These are phyloP conservation scores for Choloepus didactylus DNA, from an alignment of 2,797 vertebrate species.

Conservation along the genomic window DNA sequence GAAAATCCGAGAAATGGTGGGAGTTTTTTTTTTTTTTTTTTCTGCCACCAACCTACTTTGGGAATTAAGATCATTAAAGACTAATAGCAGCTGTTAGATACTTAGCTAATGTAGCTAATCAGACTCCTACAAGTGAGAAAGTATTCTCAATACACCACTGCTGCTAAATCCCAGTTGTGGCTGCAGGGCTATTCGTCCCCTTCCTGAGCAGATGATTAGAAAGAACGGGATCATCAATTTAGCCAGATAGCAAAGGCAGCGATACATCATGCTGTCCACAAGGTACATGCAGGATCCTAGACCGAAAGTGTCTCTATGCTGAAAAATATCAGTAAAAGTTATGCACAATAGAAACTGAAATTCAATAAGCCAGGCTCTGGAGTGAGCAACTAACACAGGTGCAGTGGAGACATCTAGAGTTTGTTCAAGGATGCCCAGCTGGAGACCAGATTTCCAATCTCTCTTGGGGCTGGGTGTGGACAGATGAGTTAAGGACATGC, in stretches of 20 bases:
- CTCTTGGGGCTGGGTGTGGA: not conserved
- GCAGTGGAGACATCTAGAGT: not conserved
- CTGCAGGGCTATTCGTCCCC: not conserved
- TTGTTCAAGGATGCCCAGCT: not conserved
- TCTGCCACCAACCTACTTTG: constrained; percentile 13
- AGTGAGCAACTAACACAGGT: not conserved
- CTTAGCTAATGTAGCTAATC: constrained; percentile 51
- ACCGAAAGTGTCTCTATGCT: not conserved
- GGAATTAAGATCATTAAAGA: constrained; percentile 64
- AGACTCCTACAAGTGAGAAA: not conserved
- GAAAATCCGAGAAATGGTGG: not conserved
- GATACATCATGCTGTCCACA: not conserved
- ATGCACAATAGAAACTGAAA: not conserved
- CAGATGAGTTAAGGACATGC: not conserved
- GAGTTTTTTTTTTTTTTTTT: not conserved
- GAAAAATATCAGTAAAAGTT: not conserved
- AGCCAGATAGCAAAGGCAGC: not conserved
- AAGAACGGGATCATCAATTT: not conserved
- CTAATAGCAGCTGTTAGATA: constrained; percentile 54
- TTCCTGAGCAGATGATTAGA: constrained; percentile 35
- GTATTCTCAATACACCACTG: not conserved
- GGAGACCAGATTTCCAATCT: not conserved
- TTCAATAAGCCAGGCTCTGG: not conserved
- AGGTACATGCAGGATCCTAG: not conserved
- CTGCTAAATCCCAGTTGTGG: not conserved